Evolutionary conservation across 92 coral and sea anemone genomes (phyloP), one percentile per base, ranked within the genome.

Genomic region (Palythoa grandis): DNA sequence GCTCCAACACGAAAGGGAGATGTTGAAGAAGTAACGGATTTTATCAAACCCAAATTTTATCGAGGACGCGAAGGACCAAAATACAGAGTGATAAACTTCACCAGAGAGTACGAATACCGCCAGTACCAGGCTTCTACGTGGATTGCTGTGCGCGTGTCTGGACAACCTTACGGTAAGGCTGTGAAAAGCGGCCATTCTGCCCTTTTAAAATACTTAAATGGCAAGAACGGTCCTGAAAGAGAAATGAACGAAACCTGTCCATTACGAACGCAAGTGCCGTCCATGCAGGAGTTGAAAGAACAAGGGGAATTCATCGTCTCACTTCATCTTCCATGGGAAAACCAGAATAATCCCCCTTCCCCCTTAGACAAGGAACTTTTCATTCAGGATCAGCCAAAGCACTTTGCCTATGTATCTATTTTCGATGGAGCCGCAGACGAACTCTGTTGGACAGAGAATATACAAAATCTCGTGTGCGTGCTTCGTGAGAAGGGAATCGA

Each of bases 21-120:
- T 7, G 82, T 77, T 48, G 91, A 88, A 15, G 95, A 92, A 11
- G 93, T 74, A 29, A 86, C 24, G 13, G 54, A 56, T 4, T 94
- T 92, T 83, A 89, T 80, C 11, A 94, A 92, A 53, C 98, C 98
- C 11, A 53, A 61, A 16, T 93, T 77, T 83, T 94, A 94, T 78
- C 92, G 98, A 3, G 88, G 85, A 23, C 94, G 98, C 22, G 95
- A 94, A 13, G 98, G 98, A 1, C 98, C 98, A 20, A 94, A 87
- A 76, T 94, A 89, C 78, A 85, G 89, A 3, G 87, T 94, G 2
- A 87, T 94, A 9, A 92, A 94, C 86, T 92, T 88, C 71, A 94
- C 95, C 8, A 79, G 43, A 20, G 94, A 94, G 50, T 94, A 92
- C 85, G 95, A 94, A 17, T 92, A 94, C 58, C 93, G 98, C 12